Evolutionary conservation across 1,140 invertebrate genomes (phyloP), one percentile per base, ranked within the genome.

Genomic region (Piezodorus guildinii): DNA sequence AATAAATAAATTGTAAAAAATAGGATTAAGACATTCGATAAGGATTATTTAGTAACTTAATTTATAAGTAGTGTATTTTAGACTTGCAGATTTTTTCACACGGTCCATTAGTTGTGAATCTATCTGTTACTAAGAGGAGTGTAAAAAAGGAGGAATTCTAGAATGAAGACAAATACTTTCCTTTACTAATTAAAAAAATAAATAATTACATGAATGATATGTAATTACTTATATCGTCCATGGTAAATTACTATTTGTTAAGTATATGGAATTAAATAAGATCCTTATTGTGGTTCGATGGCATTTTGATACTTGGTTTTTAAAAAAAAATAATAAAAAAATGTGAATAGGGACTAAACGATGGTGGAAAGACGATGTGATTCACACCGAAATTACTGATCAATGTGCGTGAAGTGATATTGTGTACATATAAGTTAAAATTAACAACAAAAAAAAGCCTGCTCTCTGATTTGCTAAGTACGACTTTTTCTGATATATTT

Each of bases 101-200:
- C 16, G 51, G 62, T 62, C 62, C 62, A 62, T 62, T 62, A 62
- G 62, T 51, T 62, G 62, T 62, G 62, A 62, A 62, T 60, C 21
- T 43, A 62, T 39, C 62, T 62, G 62, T 51, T 62, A 16, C 14
- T 52, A 51, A 44, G 23, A 34, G 27, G n/a, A 51, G 30, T 52
- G 17, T 21, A 9, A 52, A 21, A 60, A 56, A 25, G 62, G 25
- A 8, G 25, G 8, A 49, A n/a, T 62, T 5, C 43, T 62, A 62
- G 25, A 21, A 30, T 51, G 21, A 62, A 62, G 60, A 61, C 39
- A 52, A 54, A 52, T 52, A 52, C 45, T 30, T 62, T 52, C 62
- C 15, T 52, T 52, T 21, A 45, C 39, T 23, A 45, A 45, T 34
- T 60, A n/a, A 49, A 49, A 23, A 23, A 56, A 30, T 30, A 30